Evolutionary conservation across 2,888 invertebrate genomes (phyloP).

Genomic region (Meta bourneti): DNA sequence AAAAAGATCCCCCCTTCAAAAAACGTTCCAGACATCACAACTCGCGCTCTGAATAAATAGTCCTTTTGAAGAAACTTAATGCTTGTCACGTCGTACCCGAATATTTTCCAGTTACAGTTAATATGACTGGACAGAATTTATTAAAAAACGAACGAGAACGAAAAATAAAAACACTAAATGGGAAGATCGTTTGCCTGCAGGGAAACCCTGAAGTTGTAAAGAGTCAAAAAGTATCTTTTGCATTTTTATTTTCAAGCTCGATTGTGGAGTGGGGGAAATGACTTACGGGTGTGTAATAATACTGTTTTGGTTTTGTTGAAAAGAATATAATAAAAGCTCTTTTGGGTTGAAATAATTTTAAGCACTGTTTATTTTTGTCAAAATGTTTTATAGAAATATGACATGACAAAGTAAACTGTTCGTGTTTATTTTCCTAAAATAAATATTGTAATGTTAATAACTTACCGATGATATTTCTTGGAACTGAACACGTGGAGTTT

Average conservation of each 20-base stretch:
- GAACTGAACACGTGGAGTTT: background rate
- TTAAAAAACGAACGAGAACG: background rate
- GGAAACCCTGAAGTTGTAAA: background rate
- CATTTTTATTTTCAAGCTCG: background rate
- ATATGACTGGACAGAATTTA: background rate
- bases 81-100: background rate
- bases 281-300: background rate
- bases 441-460: background rate
- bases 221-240: background rate
- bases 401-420: background rate
- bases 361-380: background rate
- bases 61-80: background rate
- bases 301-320: background rate
- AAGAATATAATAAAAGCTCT: background rate
- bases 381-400: background rate
- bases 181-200: background rate
- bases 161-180: background rate
- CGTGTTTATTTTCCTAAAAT: background rate
- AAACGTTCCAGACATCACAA: background rate
- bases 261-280: background rate
- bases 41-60: background rate
- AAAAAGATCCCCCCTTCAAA: background rate
- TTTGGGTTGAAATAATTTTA: background rate
- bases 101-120: background rate
- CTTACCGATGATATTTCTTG: background rate